A percentile compares a stretch with the other conserved stretches of the same genome.
Conservation (phyloP, 2,113 vertebrate genomes). For the Mungos mungo region DNA sequence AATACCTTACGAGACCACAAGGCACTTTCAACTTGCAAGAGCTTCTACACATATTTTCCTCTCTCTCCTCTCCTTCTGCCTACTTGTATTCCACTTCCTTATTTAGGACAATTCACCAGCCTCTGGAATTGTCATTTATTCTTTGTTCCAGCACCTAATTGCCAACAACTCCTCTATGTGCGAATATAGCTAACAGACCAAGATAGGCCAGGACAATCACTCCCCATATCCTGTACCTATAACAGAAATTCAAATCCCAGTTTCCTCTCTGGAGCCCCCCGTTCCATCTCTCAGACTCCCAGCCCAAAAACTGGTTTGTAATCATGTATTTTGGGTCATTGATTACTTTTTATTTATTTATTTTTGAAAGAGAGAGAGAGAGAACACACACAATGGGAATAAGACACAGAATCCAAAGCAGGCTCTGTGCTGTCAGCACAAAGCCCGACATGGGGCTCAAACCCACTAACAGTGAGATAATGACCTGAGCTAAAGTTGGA, state of each 20-base stretch:
- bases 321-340: slow-evolving; percentile 7
- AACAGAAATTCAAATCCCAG: slow-evolving; percentile 14
- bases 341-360: neutral
- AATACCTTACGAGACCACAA: neutral
- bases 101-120: neutral
- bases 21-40: slow-evolving; percentile 53
- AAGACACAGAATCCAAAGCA: too few species aligned
- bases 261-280: slow-evolving; percentile 25
- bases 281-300: neutral
- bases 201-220: accelerated
- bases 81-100: neutral
- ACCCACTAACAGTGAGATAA: too few species aligned
- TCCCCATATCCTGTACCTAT: neutral
- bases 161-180: neutral
- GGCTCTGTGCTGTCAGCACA: too few species aligned
- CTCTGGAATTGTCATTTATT: slow-evolving; percentile 26
- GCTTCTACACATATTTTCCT: neutral
- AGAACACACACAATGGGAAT: too few species aligned
- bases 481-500: too few species aligned
- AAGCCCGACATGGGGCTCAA: too few species aligned
- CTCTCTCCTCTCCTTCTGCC: neutral
- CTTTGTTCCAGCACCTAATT: slow-evolving; percentile 38
- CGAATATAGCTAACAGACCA: neutral
- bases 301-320: neutral
- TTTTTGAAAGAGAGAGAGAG: too few species aligned